Conservation (phyloP, 2,888 invertebrate species). For the Serrognathus titanus region DNA sequence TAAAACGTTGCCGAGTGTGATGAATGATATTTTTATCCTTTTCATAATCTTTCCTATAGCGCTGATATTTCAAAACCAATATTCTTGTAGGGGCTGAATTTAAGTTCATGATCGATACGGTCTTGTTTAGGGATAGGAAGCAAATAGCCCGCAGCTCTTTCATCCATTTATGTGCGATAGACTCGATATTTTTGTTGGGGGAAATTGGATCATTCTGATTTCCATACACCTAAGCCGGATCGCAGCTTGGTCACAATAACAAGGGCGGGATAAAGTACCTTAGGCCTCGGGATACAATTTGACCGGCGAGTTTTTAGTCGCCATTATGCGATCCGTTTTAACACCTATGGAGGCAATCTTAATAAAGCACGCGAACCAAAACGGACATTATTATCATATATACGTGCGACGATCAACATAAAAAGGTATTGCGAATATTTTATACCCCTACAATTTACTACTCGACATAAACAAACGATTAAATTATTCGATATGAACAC, state of each 20-base stretch:
- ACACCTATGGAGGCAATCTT: too few relatives aligned
- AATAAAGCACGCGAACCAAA: too few relatives aligned
- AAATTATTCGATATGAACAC: too few relatives aligned
- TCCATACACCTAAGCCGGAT: conserved; percentile 42
- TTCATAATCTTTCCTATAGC: conserved; percentile 12
- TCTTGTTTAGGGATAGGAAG: conserved; percentile 33
- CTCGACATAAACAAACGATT: too few relatives aligned
- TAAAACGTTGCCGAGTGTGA: conserved; percentile 5
- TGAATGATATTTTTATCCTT: conserved; percentile 18
- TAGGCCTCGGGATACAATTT: too few relatives aligned
- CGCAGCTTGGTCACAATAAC: conserved; percentile 36
- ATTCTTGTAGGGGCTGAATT: conserved; percentile 25
- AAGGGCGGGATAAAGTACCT: conserved; percentile 23
- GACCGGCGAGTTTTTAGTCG: too few relatives aligned
- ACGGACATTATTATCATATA: too few relatives aligned
- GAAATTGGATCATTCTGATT: conserved; percentile 43
- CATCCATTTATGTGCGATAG: conserved; percentile 37
- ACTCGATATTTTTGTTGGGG: conserved; percentile 41
- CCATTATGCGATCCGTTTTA: too few relatives aligned
- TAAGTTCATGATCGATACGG: conserved; percentile 33
- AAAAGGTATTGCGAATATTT: too few relatives aligned
- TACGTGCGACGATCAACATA: too few relatives aligned
- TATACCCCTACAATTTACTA: too few relatives aligned
- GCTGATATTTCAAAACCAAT: conserved; percentile 18
- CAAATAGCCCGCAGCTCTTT: conserved; percentile 38